Evolutionary conservation across 2,888 invertebrate species (phyloP), one percentile per base, ranked within the genome.

Genomic region (Glomeris marginata): DNA sequence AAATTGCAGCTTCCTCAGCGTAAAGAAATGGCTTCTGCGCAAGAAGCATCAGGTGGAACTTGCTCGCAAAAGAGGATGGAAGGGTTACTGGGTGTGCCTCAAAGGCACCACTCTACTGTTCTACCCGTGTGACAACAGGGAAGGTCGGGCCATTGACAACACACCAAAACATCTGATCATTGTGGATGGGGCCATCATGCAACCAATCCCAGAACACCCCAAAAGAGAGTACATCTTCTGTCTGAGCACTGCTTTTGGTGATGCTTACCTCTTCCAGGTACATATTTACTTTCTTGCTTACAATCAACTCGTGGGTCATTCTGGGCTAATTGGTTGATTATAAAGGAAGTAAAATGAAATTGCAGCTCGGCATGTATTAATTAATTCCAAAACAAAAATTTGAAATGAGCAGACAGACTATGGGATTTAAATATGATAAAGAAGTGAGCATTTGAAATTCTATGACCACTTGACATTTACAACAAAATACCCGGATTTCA

Each of bases 141-240:
- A 90, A 54, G 62, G 62, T 33, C 56, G 62, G 54, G 84, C 85
- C 36, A 87, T 88, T 55, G 91, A 91, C 66, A 85, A 88, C 37
- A 87, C 90, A 41, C 91, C 91, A 48, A 90, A 90, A 70, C 91
- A 92, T 72, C 78, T 91, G 66, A 90, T 91, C 70, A 91, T 91
- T 65, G 90, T 92, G 59, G 91, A 92, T 70, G 90, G 90, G 52
- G 90, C 90, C 61, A 91, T 97, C 69, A 91, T 92, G 84, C 95
- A 95, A 70, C 90, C 94, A 45, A 91, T 95, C 64, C 95, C 95
- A n/a, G 95, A 97, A 69, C 94, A 97, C 70, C 95, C 95, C 16
- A 92, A 94, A 69, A 76, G 94, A 60, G 94, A 95, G 71, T 84
- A 91, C 71, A 92, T 97, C 69, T 95, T 97, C 74, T 94, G 95